A percentile compares a stretch with the other conserved stretches of the same genome.
Conservation (phyloP, 2,113 vertebrate genomes). For the Phylloscopus whistleri region DNA sequence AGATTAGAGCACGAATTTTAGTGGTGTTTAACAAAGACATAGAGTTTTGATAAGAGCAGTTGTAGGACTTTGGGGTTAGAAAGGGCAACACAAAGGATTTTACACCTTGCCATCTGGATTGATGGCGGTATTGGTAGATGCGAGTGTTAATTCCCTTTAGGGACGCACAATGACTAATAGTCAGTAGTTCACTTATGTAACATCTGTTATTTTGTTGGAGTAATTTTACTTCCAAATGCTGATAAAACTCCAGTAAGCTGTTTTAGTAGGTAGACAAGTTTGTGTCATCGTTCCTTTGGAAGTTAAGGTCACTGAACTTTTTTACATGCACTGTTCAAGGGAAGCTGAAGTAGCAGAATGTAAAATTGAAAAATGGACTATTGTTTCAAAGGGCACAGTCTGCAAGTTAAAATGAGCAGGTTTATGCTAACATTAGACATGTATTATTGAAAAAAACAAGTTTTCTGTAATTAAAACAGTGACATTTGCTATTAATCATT, state of each 20-base stretch:
- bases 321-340: slow-evolving; percentile 74
- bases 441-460: slow-evolving; percentile 74
- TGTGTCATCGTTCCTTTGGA: slow-evolving; percentile 68
- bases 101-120: slow-evolving; percentile 68
- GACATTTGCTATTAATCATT: slow-evolving; percentile 77
- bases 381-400: slow-evolving; percentile 68
- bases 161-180: slow-evolving; percentile 75
- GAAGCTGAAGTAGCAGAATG: slow-evolving; percentile 87
- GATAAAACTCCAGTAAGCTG: slow-evolving; percentile 79
- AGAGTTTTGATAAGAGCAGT: background rate
- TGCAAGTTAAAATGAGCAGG: slow-evolving; percentile 69
- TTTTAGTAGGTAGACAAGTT: slow-evolving; percentile 82
- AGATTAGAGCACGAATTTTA: background rate
- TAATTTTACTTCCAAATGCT: slow-evolving; percentile 77
- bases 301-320: slow-evolving; percentile 76
- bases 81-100: slow-evolving; percentile 28
- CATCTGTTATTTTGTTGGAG: slow-evolving; percentile 80
- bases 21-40: background rate
- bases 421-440: slow-evolving; percentile 51
- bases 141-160: slow-evolving; percentile 63
- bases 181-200: slow-evolving; percentile 74
- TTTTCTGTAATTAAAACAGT: slow-evolving; percentile 77
- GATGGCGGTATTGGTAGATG: slow-evolving; percentile 66
- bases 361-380: slow-evolving; percentile 81
- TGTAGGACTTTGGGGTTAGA: background rate